Evolutionary conservation across 2,797 vertebrate species (phyloP).

Genomic region (Delichon dasypus): DNA sequence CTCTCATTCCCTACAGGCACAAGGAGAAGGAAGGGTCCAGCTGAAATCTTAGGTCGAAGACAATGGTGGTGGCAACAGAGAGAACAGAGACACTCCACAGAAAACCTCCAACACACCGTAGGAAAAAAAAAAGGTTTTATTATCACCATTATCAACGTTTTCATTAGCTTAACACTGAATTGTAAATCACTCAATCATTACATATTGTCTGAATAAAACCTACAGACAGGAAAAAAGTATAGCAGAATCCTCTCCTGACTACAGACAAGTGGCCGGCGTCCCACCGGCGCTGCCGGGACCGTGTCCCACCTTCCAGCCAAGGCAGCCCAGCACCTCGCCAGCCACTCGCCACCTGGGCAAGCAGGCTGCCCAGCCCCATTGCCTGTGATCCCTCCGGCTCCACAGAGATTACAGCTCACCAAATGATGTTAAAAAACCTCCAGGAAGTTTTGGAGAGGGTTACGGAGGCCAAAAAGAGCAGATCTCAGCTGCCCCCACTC

Average conservation of each 20-base stretch:
- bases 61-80: background rate
- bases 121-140: conserved; percentile 69
- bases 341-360: background rate
- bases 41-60: background rate
- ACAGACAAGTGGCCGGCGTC: background rate
- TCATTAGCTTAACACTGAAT: conserved; percentile 76
- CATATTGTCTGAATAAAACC: conserved; percentile 73
- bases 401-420: background rate
- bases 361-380: background rate
- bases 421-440: conserved; percentile 2
- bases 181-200: conserved; percentile 71
- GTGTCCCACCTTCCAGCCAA: conserved; percentile 54
- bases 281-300: background rate
- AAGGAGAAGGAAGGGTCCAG: background rate
- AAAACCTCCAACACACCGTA: background rate
- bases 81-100: background rate
- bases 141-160: conserved; percentile 71
- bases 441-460: background rate
- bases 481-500: background rate
- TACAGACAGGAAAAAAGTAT: conserved; percentile 71
- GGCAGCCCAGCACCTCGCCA: conserved; percentile 51
- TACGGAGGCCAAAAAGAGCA: background rate
- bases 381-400: background rate
- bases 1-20: background rate
- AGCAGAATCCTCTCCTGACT: conserved; percentile 57